Conservation (phyloP, 2,113 vertebrate genomes). For the Bubo scandiacus region DNA sequence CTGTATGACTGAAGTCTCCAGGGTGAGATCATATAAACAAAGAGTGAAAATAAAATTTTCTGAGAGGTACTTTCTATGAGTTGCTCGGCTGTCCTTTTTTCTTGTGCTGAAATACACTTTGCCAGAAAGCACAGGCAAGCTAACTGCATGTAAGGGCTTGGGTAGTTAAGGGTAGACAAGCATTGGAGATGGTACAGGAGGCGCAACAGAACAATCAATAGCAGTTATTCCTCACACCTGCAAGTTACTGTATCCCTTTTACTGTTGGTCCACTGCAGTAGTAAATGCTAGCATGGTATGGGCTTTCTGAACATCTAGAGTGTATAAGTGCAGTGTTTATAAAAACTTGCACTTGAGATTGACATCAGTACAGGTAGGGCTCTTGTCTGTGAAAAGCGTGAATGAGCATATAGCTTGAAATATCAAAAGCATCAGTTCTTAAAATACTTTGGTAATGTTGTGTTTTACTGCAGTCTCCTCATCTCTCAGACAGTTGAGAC, state of each 20-base stretch:
- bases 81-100: background rate
- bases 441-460: background rate
- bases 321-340: background rate
- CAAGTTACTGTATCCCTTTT: background rate
- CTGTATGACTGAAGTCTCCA: background rate
- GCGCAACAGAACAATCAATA: fast-evolving
- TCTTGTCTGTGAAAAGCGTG: background rate
- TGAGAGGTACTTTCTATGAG: background rate
- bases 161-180: background rate
- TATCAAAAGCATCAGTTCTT: background rate
- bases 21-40: background rate
- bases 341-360: background rate
- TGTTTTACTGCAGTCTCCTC: background rate
- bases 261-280: background rate
- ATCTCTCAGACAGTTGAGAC: background rate
- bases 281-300: fast-evolving
- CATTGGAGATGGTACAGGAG: background rate
- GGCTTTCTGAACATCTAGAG: background rate
- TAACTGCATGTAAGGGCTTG: background rate
- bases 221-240: background rate
- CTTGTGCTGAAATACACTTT: background rate
- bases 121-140: background rate
- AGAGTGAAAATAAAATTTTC: background rate
- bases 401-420: background rate
- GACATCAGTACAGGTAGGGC: background rate